These are phyloP conservation scores for Caenorhabditis remanei DNA, from an alignment of 1,140 invertebrate genomes.

Conservation along the genomic window DNA sequence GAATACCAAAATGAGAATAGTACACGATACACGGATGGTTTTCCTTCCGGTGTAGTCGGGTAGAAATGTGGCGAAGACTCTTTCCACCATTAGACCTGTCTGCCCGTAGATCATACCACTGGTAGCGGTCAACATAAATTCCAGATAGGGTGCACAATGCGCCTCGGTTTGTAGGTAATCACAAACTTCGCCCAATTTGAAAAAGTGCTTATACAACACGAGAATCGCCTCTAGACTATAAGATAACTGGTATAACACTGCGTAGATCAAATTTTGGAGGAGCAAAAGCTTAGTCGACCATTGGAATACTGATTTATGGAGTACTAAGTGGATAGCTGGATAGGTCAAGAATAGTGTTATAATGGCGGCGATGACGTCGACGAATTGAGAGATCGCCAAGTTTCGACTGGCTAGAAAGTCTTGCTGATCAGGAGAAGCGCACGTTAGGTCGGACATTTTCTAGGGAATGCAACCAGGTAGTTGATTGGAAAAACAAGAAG, in stretches of 20 bases:
- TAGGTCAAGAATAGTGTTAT: neutral
- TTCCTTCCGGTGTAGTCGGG: neutral
- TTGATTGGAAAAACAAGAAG: too few species aligned
- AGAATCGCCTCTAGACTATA: neutral
- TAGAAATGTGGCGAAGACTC: neutral
- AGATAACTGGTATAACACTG: neutral
- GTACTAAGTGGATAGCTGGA: neutral
- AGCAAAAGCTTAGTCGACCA: slow-evolving; percentile 25
- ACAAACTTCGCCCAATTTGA: neutral
- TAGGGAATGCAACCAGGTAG: too few species aligned
- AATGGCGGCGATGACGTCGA: neutral
- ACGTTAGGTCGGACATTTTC: neutral
- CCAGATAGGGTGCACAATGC: neutral
- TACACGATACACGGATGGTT: too few species aligned
- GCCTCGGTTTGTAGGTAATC: neutral
- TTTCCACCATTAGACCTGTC: slow-evolving; percentile 3
- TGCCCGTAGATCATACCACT: slow-evolving; percentile 19
- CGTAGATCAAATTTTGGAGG: slow-evolving; percentile 6
- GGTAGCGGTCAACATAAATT: neutral
- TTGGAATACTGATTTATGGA: slow-evolving; percentile 12
- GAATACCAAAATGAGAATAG: neutral
- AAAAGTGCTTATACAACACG: neutral
- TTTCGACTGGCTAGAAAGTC: neutral
- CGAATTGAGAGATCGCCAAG: slow-evolving; percentile 1
- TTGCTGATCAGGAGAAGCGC: neutral